These are phyloP conservation scores for Amorpha juglandis DNA, from an alignment of 2,888 invertebrate species.

Conservation along the genomic window DNA sequence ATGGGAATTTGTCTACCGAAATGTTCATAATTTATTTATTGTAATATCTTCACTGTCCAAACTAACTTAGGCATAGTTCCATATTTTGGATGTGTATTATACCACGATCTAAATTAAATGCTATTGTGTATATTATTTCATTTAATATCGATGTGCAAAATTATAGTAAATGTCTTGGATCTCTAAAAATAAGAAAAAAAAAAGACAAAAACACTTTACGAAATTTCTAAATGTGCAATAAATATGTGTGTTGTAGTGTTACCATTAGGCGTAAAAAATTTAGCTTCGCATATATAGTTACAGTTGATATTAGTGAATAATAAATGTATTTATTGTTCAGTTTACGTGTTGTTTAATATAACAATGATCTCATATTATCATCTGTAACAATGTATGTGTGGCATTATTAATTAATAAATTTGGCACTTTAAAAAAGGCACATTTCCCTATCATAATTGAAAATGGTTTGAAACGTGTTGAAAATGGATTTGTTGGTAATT, in stretches of 20 bases:
- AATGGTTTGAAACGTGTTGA: constrained; percentile 83
- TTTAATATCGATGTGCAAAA: constrained; percentile 83
- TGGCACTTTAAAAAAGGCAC: constrained; percentile 83
- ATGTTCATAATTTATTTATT: constrained; percentile 72
- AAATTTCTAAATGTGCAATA: constrained; percentile 85
- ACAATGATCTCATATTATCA: constrained; percentile 74
- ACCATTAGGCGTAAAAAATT: constrained; percentile 82
- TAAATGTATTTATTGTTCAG: constrained; percentile 46
- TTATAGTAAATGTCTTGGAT: constrained; percentile 84
- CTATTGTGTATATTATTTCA: constrained; percentile 83
- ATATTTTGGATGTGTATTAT: constrained; percentile 84
- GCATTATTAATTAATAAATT: constrained; percentile 75
- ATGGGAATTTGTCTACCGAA: constrained; percentile 59
- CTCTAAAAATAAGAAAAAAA: constrained; percentile 82
- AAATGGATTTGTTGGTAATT: constrained; percentile 85
- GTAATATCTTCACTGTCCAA: constrained; percentile 81
- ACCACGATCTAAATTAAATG: constrained; percentile 77
- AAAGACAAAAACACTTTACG: constrained; percentile 83
- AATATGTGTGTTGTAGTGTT: constrained; percentile 85
- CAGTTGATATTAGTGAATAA: constrained; percentile 49
- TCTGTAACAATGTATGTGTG: constrained; percentile 68
- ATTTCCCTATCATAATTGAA: constrained; percentile 82
- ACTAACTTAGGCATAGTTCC: constrained; percentile 80
- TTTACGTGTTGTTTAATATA: constrained; percentile 59
- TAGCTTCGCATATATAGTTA: constrained; percentile 65